Evolutionary conservation across 1,140 invertebrate genomes (phyloP).

Genomic region (Lordiphosa clarofinis): DNA sequence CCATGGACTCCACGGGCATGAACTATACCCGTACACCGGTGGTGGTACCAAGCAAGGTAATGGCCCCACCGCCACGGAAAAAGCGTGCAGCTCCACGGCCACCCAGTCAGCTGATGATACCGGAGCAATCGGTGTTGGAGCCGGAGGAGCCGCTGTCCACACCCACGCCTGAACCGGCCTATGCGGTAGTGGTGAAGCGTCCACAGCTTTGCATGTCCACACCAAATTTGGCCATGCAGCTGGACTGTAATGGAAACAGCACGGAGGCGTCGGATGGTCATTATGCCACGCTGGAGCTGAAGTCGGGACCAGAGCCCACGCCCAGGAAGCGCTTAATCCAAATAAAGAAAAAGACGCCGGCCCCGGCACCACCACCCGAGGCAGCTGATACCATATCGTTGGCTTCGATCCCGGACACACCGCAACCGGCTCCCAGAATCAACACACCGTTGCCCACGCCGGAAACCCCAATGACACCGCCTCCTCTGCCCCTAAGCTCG

Average conservation of each 20-base stretch:
- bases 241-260: constrained; percentile 53
- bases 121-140: constrained; percentile 57
- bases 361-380: constrained; percentile 60
- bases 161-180: constrained; percentile 34
- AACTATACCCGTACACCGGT: constrained; percentile 66
- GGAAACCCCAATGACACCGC: not conserved
- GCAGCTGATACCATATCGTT: constrained; percentile 51
- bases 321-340: constrained; percentile 62
- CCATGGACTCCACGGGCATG: constrained; percentile 78
- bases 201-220: constrained; percentile 73
- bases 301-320: constrained; percentile 60
- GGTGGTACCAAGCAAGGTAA: constrained; percentile 42
- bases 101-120: constrained; percentile 69
- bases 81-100: constrained; percentile 74
- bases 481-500: constrained; percentile 25
- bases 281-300: constrained; percentile 60
- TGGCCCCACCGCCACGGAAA: constrained; percentile 68
- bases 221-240: constrained; percentile 57
- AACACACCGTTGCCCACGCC: constrained; percentile 38
- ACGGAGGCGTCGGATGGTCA: constrained; percentile 31
- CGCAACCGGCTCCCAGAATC: constrained; percentile 58
- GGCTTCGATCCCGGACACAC: constrained; percentile 39
- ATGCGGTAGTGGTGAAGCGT: constrained; percentile 56
- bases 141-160: constrained; percentile 10
- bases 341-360: constrained; percentile 65